Evolutionary conservation across 2,113 vertebrate genomes (phyloP).

Genomic region (Dissostichus mawsoni): DNA sequence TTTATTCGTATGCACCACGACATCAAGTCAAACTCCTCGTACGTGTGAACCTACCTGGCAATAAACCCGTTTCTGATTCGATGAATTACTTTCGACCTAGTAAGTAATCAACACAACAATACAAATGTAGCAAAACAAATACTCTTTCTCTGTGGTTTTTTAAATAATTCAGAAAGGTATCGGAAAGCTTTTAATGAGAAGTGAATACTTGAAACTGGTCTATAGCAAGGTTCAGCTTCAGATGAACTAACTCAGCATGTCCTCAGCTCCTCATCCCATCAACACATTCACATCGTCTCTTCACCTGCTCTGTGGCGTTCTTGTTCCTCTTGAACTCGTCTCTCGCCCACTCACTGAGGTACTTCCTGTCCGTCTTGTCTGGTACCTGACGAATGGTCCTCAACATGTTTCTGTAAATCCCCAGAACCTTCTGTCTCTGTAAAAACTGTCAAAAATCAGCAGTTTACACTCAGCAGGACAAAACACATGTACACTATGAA

Average conservation of each 20-base stretch:
- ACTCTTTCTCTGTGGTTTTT: not conserved
- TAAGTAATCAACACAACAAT: not conserved
- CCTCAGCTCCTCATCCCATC: not conserved
- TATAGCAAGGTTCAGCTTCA: not conserved
- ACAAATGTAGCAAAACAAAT: not conserved
- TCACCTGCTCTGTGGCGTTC: slow-evolving; percentile 88
- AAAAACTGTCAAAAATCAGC: slow-evolving; percentile 84
- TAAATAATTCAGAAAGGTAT: not conserved
- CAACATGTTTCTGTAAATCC: slow-evolving; percentile 90
- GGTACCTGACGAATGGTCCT: slow-evolving; percentile 87
- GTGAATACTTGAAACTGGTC: not conserved
- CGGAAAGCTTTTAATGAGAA: not conserved
- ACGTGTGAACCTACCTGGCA: no score
- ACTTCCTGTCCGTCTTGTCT: slow-evolving; percentile 84
- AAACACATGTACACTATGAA: not conserved
- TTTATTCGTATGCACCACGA: no score
- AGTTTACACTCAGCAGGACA: not conserved
- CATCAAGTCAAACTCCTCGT: no score
- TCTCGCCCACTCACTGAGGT: slow-evolving; percentile 90
- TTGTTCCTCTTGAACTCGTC: slow-evolving; percentile 93
- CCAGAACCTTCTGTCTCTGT: slow-evolving; percentile 90
- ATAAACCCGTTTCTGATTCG: no score
- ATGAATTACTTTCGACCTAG: not conserved
- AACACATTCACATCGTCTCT: not conserved
- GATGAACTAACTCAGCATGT: not conserved